Percentiles rank a stretch among this genome's conserved stretches.
These are phyloP conservation scores for Drosophila pseudotalamancana DNA, from an alignment of 2,888 invertebrate genomes.

Conservation along the genomic window DNA sequence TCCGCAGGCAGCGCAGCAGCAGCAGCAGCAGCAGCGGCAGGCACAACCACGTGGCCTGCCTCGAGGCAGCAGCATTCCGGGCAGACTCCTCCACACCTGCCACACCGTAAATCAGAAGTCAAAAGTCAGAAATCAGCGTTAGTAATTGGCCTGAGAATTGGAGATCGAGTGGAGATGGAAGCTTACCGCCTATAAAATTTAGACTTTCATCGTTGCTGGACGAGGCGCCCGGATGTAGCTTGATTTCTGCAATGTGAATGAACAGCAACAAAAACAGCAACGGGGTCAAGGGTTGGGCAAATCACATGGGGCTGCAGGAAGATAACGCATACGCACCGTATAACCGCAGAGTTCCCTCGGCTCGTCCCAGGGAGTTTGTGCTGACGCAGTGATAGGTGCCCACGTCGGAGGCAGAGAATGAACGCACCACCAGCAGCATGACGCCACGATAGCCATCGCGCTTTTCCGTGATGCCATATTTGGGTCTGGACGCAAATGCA, in stretches of 20 bases:
- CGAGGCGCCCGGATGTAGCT: constrained; percentile 83
- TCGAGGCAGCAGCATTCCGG: constrained; percentile 51
- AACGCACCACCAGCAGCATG: constrained; percentile 84
- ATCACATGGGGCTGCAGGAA: constrained; percentile 17
- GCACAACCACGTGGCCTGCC: constrained; percentile 29
- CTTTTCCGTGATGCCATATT: constrained; percentile 84
- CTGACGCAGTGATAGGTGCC: constrained; percentile 92
- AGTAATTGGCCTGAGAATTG: constrained; percentile 17
- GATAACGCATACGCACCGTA: constrained; percentile 85
- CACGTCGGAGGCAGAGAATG: constrained; percentile 87
- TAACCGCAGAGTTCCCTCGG: constrained; percentile 87
- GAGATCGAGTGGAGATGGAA: background rate
- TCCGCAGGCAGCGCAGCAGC: constrained; percentile 37
- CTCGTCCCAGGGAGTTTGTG: constrained; percentile 88
- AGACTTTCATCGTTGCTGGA: constrained; percentile 83
- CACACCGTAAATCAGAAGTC: background rate
- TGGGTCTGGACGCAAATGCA: no score
- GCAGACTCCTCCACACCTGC: constrained; percentile 73
- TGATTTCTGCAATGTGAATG: constrained; percentile 81
- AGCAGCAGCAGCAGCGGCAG: constrained; percentile 16
- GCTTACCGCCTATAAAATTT: constrained; percentile 81
- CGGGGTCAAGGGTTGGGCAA: constrained; percentile 4
- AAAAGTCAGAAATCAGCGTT: background rate
- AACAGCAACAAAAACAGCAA: background rate
- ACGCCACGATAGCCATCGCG: constrained; percentile 84